Conservation (phyloP, 2,113 vertebrate genomes). For the Xiphophorus maculatus region DNA sequence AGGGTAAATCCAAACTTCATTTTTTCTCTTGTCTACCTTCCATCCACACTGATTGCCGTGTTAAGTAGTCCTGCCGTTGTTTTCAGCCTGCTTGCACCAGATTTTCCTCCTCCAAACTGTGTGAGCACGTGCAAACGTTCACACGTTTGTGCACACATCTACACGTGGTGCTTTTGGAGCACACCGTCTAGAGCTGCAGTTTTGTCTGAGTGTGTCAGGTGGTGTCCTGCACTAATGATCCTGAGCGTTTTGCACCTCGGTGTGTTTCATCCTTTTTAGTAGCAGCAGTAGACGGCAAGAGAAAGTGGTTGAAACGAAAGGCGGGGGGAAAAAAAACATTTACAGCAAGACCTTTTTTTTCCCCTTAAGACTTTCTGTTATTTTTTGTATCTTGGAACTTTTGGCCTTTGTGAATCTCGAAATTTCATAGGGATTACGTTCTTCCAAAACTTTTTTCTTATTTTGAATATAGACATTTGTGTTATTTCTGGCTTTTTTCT, state of each 20-base stretch:
- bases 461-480: neutral
- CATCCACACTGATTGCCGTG: conserved; percentile 69
- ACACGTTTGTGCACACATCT: conserved; percentile 46
- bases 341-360: neutral
- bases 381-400: neutral
- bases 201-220: conserved; percentile 55
- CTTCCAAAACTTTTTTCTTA: neutral
- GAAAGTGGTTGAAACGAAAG: conserved; percentile 1
- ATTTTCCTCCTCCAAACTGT: conserved; percentile 38
- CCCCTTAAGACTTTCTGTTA: neutral
- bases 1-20: conserved; percentile 84
- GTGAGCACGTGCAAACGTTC: conserved; percentile 50
- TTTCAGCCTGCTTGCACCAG: conserved; percentile 73
- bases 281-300: conserved; percentile 31
- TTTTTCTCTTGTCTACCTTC: conserved; percentile 63
- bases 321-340: neutral
- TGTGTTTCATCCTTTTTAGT: conserved; percentile 53
- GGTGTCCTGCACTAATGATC: conserved; percentile 39
- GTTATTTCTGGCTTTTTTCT: conserved; percentile 5
- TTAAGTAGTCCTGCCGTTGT: conserved; percentile 65
- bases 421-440: neutral
- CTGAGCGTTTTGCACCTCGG: conserved; percentile 29
- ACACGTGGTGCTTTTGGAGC: conserved; percentile 22
- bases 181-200: conserved; percentile 48
- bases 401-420: neutral